These are phyloP conservation scores for Porphyrio hochstetteri DNA, from an alignment of 2,113 vertebrate species.

Conservation along the genomic window DNA sequence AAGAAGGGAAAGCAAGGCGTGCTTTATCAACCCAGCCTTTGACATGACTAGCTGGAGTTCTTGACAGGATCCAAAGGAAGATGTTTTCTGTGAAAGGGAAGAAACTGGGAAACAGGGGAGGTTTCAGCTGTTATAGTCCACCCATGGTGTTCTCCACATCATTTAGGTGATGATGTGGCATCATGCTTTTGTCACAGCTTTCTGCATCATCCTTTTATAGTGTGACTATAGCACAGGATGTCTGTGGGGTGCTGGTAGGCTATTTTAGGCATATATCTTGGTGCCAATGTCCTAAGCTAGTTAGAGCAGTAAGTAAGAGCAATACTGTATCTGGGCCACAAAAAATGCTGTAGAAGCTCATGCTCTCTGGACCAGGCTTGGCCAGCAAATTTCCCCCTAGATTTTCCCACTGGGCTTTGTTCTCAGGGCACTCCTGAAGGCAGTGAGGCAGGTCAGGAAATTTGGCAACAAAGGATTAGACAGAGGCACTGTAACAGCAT, in stretches of 20 bases:
- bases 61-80: background rate
- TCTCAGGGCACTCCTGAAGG: background rate
- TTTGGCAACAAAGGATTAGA: background rate
- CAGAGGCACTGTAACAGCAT: background rate
- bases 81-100: background rate
- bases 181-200: background rate
- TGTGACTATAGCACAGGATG: background rate
- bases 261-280: background rate
- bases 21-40: background rate
- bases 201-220: background rate
- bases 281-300: background rate
- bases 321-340: background rate
- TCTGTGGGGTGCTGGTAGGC: background rate
- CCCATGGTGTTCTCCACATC: background rate
- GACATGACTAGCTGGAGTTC: rapidly evolving
- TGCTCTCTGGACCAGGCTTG: background rate
- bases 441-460: background rate
- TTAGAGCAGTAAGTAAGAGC: background rate
- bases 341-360: background rate
- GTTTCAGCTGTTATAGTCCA: background rate
- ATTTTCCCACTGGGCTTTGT: background rate
- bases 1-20: background rate
- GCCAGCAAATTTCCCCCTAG: background rate
- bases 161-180: background rate
- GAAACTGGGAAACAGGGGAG: background rate